Evolutionary conservation across 2,113 vertebrate species (phyloP), one percentile per base, ranked within the genome.

Genomic region (Gavialis gangeticus): DNA sequence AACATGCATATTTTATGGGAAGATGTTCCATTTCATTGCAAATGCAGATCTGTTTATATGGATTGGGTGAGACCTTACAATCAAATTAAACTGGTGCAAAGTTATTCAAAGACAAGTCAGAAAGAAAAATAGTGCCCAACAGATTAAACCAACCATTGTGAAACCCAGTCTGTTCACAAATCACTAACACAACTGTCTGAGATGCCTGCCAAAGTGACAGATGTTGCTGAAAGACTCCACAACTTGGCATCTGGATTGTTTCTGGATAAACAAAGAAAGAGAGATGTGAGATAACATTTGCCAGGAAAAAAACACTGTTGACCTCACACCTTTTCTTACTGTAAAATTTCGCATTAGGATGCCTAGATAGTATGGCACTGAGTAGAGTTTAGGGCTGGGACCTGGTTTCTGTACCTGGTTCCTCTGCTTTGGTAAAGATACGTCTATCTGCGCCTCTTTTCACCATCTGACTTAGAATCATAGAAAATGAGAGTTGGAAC

Each of bases 201-300:
- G 88, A 5, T 4, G 79, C 85, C 92, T 95, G 96, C 92, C 92
- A 75, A 34, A 55, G 95, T 3, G 27, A 78, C 94, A 96, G 60
- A 64, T 67, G 93, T 28, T 78, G 46, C 89, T 9, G 2, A 55
- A 81, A 55, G 82, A 79, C 56, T 13, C 80, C 57, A 46, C 34
- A 5, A 34, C 19, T 0, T 2, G 25, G 79, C 92, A 94, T 60
- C 85, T 89, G 93, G 64, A 9, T 7, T 0, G 0, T 75, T 19
- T 0, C 9, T 37, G 21, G 58, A 10, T 5, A 76, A 64, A 58
- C 55, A 7, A 10, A 58, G 7, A 37, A 59, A 60, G 80, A 14
- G 2, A 67, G 37, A 14, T 0, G 21, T 19, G 27, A 1, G 1
- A 1, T 79, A 4, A 0, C 0, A 2, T 1, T 5, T 34, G 10